These are phyloP conservation scores for Neolamprologus tretocephalus DNA, from an alignment of 2,113 vertebrate species.

Conservation along the genomic window DNA sequence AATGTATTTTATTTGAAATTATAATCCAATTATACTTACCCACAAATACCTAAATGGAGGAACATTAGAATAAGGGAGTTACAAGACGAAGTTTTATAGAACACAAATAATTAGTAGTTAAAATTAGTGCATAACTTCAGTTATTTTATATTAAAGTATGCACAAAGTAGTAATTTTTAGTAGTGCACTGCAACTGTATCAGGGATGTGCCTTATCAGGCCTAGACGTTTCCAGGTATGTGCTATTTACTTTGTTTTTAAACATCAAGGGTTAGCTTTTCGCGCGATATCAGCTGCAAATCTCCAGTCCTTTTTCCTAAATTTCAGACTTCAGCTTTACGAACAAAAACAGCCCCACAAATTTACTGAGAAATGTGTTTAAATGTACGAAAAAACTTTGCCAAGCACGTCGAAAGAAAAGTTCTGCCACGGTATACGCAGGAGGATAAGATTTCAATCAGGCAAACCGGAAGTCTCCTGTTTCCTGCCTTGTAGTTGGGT, in stretches of 20 bases:
- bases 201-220: neutral
- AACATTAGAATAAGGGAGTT: neutral
- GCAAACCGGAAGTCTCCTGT: constrained; percentile 58
- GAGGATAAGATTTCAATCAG: constrained; percentile 49
- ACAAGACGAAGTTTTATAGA: neutral
- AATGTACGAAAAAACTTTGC: neutral
- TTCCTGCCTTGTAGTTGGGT: constrained; percentile 77
- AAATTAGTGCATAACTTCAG: neutral
- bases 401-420: neutral
- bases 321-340: neutral
- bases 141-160: neutral
- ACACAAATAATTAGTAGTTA: neutral
- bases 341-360: neutral
- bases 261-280: neutral
- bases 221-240: neutral
- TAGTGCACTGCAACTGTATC: neutral
- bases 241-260: neutral
- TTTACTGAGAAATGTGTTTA: neutral
- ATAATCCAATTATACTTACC: neutral
- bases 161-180: neutral
- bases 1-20: neutral
- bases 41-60: neutral
- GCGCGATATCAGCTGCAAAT: neutral
- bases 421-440: neutral
- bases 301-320: neutral